These are phyloP conservation scores for Hydropsyche betteni DNA, from an alignment of 2,888 invertebrate genomes.

Conservation along the genomic window DNA sequence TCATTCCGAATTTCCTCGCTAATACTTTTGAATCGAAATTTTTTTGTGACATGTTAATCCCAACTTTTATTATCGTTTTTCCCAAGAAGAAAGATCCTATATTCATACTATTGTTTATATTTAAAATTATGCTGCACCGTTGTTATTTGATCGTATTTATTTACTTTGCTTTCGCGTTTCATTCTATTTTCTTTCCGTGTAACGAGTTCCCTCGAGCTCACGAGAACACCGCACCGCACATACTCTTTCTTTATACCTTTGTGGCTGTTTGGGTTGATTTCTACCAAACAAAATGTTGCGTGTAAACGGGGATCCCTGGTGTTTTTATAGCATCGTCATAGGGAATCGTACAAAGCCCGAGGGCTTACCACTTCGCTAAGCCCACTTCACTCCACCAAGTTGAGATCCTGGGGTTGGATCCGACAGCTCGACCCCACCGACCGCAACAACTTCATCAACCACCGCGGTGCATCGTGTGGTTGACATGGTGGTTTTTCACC, in stretches of 20 bases:
- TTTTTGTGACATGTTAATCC: no score
- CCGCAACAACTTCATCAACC: constrained; percentile 10
- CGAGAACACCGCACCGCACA: neutral
- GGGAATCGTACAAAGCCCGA: constrained; percentile 32
- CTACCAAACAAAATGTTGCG: constrained; percentile 39
- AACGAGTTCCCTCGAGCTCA: neutral
- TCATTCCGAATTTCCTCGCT: no score
- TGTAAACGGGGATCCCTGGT: constrained; percentile 33
- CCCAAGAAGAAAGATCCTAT: neutral
- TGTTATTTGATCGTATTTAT: neutral
- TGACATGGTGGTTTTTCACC: constrained; percentile 8
- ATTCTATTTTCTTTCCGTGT: constrained; percentile 2
- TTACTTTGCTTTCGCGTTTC: neutral
- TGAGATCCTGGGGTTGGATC: constrained; percentile 24
- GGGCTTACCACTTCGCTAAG: constrained; percentile 35
- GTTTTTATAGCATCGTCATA: constrained; percentile 40
- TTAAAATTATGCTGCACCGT: neutral
- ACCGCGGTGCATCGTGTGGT: constrained; percentile 8
- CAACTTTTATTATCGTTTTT: no score
- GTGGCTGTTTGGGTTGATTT: constrained; percentile 30
- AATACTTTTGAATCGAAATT: no score
- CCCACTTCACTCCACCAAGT: constrained; percentile 27
- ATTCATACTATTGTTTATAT: no score
- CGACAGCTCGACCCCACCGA: constrained; percentile 20
- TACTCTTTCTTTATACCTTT: constrained; percentile 16